Evolutionary conservation across 2,113 vertebrate species (phyloP), one percentile per base, ranked within the genome.

Genomic region (Poeciliopsis prolifica): DNA sequence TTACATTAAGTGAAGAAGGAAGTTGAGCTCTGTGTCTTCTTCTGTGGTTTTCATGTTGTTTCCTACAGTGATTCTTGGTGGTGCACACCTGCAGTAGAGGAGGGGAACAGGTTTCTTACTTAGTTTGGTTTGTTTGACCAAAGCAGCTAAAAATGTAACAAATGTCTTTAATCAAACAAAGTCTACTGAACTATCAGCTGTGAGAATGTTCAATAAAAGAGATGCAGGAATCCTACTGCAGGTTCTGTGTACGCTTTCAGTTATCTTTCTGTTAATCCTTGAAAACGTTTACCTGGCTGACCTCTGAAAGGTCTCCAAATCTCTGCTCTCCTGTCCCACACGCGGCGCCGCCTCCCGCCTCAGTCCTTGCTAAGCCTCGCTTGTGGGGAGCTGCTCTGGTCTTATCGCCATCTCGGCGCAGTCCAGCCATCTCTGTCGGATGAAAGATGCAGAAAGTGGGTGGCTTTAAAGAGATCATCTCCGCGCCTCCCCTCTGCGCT

Each of bases 391-490:
- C 88, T 89, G 90, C 80, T 78, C 79, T 79, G 85, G 74, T 88
- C 90, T 91, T 89, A 91, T 91, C 90, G 40, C 85, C 82, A 86
- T 92, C 91, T 88, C 79, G 88, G 84, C 83, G 66, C 86, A 61
- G 72, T 84, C 85, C 83, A 82, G 85, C 80, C 90, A 54, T 79
- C 74, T 70, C 82, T 84, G 77, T 77, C 77, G 19, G 87, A 89
- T 88, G 85, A 72, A 76, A 86, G 87, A 91, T 85, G 87, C 87
- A 80, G 85, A 82, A 86, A 87, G 84, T 66, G 80, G 78, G 81
- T 80, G 85, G 80, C 81, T 87, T 89, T 88, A 82, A 87, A 82
- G 74, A 86, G 78, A 85, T 81, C 78, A 40, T 77, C 65, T 17
- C 24, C 67, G 26, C 13, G 9, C 69, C 69, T 71, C 61, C 40